These are phyloP conservation scores for Acleris sparsana DNA, from an alignment of 2,888 invertebrate species.

Conservation along the genomic window DNA sequence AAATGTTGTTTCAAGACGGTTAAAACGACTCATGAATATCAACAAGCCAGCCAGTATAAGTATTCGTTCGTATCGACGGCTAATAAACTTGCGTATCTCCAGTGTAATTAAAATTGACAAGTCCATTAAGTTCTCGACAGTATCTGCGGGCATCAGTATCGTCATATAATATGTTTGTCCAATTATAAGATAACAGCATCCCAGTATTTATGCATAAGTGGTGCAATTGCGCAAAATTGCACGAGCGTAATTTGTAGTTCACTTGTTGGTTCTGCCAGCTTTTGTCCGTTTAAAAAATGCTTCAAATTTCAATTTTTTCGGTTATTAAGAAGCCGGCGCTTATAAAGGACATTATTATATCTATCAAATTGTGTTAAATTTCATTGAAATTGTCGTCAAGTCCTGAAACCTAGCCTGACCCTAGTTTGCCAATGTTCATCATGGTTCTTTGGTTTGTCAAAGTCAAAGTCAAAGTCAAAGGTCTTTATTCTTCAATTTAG, in stretches of 20 bases:
- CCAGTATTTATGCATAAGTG: conserved; percentile 12
- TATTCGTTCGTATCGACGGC: conserved; percentile 12
- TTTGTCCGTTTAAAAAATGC: no score
- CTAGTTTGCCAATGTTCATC: no score
- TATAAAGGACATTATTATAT: no score
- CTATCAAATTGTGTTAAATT: no score
- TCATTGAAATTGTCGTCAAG: no score
- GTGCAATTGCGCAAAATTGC: conserved; percentile 15
- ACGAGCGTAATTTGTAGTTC: conserved; percentile 1
- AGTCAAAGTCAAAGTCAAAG: no score
- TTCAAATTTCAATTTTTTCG: no score
- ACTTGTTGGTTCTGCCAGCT: no score
- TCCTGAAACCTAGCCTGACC: no score
- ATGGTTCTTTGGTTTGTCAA: no score
- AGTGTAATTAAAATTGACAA: conserved; percentile 32
- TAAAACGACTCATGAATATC: conserved; percentile 11
- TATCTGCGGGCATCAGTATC: conserved; percentile 24
- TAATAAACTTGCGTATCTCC: conserved; percentile 31
- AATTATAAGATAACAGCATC: conserved; percentile 31
- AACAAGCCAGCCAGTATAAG: conserved; percentile 8
- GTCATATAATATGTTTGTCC: conserved; percentile 27
- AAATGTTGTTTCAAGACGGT: conserved; percentile 29
- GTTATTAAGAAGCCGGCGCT: no score
- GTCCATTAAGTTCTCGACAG: conserved; percentile 29
- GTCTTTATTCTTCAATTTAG: no score